Conservation (phyloP, 2,797 vertebrate species). For the Eospalax fontanierii region DNA sequence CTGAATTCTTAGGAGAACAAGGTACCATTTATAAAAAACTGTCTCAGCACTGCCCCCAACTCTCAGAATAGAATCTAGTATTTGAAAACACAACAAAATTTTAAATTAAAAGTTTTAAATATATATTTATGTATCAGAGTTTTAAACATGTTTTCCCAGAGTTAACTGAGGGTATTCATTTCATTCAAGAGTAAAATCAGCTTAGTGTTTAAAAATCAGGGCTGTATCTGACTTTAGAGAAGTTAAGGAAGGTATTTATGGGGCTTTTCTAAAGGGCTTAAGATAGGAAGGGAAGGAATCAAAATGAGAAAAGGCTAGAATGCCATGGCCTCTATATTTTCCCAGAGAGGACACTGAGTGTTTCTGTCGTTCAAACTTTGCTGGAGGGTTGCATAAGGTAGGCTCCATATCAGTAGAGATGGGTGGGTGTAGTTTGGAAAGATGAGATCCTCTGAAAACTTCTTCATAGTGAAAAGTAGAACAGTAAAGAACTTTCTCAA, state of each 20-base stretch:
- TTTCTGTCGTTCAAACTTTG: neutral
- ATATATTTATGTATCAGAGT: neutral
- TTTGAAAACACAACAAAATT: slow-evolving; percentile 45
- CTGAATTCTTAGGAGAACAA: neutral
- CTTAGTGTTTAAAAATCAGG: slow-evolving; percentile 2
- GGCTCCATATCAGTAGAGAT: rapidly evolving
- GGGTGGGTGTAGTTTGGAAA: neutral
- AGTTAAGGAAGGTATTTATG: neutral
- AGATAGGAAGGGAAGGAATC: neutral
- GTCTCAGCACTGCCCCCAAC: neutral
- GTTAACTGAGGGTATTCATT: neutral
- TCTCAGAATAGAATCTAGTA: neutral
- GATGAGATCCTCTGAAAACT: neutral
- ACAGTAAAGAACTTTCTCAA: neutral
- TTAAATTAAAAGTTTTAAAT: neutral
- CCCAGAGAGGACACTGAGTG: neutral
- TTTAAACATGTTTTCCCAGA: neutral
- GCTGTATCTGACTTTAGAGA: neutral
- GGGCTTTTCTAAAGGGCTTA: neutral
- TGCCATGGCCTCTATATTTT: neutral
- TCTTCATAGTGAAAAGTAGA: slow-evolving; percentile 43
- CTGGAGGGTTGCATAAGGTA: neutral
- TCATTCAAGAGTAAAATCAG: neutral
- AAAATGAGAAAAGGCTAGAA: neutral
- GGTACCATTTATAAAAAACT: neutral